Conservation (phyloP, 2,113 vertebrate genomes). For the Microcebus griseorufus region DNA sequence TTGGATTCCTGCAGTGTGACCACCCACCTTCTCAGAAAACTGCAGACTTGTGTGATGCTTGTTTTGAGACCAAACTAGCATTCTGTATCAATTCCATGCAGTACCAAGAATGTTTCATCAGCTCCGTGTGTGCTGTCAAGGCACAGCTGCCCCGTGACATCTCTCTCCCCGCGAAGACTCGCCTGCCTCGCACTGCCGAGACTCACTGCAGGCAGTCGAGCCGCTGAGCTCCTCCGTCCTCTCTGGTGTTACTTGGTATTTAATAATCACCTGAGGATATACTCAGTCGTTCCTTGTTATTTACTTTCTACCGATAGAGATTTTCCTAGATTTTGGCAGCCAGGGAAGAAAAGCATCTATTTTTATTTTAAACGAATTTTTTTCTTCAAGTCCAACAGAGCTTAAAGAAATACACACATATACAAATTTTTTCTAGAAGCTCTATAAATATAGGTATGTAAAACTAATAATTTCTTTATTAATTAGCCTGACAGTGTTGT, state of each 20-base stretch:
- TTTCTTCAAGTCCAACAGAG: neutral
- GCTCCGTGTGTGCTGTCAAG: neutral
- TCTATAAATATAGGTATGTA: neutral
- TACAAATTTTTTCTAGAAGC: neutral
- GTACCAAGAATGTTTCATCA: too few species aligned
- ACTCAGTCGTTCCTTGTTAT: neutral
- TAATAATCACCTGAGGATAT: neutral
- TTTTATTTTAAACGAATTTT: neutral
- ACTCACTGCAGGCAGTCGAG: rapidly evolving
- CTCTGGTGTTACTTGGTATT: rapidly evolving
- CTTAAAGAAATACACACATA: neutral
- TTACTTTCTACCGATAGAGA: neutral
- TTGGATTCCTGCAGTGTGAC: neutral
- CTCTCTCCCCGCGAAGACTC: neutral
- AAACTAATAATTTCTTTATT: neutral
- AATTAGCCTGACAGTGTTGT: neutral
- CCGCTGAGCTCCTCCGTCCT: neutral
- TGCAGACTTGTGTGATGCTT: neutral
- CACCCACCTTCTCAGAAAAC: neutral
- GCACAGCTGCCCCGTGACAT: neutral
- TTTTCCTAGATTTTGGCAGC: neutral
- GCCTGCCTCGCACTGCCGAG: rapidly evolving
- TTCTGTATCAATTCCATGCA: too few species aligned
- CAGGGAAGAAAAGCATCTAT: neutral
- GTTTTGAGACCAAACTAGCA: neutral